Base-by-base conservation (phyloP, 2,113 vertebrate species). In the Crotalus helleri region DNA sequence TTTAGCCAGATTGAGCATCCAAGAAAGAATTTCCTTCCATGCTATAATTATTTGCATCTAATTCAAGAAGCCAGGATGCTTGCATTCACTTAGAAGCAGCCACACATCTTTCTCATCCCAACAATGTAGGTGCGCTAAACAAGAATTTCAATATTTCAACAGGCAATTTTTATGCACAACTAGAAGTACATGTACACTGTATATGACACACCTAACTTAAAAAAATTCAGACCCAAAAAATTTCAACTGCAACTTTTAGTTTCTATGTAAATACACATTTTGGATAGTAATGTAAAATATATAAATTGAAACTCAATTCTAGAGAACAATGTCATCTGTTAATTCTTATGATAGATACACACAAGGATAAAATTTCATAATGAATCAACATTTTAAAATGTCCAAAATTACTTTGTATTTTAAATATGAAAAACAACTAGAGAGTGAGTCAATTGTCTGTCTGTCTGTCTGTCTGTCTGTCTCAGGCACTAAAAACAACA, bases 1-100 rank as follows among this genome's bases (percentile, higher is more conserved):
- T 19, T 0, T 87, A 94, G 88, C 33, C 94, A 2, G 49, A 94
- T 91, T 91, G 51, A 91, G 90, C 92, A 95, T 91, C 91, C 92
- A 53, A 94, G 94, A 87, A 21, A 88, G 94, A 93, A 74, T 46
- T 53, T 92, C 93, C 23, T 91, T 94, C 93, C 10, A 91, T 89
- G 85, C 94, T 94, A 95, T 93, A 92, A 95, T 95, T 96, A 95
- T 95, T 94, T 95, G 93, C 85, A 95, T 51, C 74, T 95, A 95
- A 92, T 89, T 90, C 85, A 96, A 96, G 94, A 95, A 95, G 39
- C 91, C 93, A 91, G 90, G 0, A 69, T 51, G 95, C 94, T 93
- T 93, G 89, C 93, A 93, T 93, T 92, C 89, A 92, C 29, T 93
- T 55, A 61, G 1, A 26, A 59, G 91, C 93, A 97, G 95, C 95